A percentile compares a stretch with the other conserved stretches of the same genome.
Conservation (phyloP, 2,888 invertebrate genomes). For the Baccha elongata region DNA sequence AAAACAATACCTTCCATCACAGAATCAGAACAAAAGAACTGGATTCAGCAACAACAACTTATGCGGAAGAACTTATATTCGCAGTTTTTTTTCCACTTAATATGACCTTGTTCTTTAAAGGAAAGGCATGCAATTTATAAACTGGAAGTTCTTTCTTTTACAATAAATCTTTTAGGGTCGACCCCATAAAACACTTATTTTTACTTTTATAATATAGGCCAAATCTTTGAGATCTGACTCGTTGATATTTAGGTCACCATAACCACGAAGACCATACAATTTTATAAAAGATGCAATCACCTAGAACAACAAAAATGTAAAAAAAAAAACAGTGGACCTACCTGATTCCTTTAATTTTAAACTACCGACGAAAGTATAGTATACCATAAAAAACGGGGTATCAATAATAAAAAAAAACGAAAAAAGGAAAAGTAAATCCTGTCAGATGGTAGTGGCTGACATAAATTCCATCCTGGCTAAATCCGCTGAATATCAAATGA, state of each 20-base stretch:
- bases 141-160: conserved; percentile 7
- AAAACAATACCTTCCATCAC: background rate
- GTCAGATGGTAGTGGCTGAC: background rate
- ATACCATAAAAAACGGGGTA: background rate
- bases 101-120: background rate
- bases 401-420: background rate
- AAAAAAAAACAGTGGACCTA: background rate
- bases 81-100: background rate
- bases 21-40: conserved; percentile 34
- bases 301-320: background rate
- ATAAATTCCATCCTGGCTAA: background rate
- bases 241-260: conserved; percentile 55
- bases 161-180: conserved; percentile 29
- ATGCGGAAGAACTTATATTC: conserved; percentile 54
- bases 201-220: conserved; percentile 35
- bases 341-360: background rate
- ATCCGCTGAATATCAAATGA: conserved; percentile 16
- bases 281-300: background rate
- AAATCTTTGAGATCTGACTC: conserved; percentile 18
- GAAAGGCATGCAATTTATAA: background rate
- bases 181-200: conserved; percentile 48
- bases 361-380: background rate
- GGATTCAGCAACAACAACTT: conserved; percentile 59
- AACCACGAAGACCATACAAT: conserved; percentile 4
- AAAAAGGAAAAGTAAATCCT: conserved; percentile 1